Conservation (phyloP, 2,113 vertebrate species). For the Echinops telfairi region DNA sequence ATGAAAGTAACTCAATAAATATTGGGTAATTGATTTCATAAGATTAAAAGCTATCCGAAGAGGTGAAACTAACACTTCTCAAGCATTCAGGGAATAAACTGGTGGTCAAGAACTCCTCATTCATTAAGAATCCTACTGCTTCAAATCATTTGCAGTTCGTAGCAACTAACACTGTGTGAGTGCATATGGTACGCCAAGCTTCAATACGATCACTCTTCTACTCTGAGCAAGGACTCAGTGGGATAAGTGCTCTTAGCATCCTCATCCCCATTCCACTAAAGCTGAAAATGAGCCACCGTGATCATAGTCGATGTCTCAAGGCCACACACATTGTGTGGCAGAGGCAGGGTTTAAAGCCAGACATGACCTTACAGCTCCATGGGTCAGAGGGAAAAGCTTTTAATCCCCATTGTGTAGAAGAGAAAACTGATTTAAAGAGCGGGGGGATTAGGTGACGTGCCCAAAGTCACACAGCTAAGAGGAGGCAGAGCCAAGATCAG, state of each 20-base stretch:
- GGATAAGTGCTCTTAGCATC: too few species aligned
- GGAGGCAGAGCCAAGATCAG: not conserved
- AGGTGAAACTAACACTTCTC: not conserved
- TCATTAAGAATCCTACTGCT: not conserved
- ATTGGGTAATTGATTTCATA: conserved; percentile 12
- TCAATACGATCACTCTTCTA: not conserved
- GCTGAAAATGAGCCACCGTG: not conserved
- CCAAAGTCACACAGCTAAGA: not conserved
- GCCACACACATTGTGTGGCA: not conserved
- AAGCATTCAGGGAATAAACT: conserved; percentile 9
- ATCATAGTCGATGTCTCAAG: not conserved
- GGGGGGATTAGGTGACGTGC: not conserved
- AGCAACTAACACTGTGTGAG: not conserved
- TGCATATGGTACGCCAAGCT: not conserved
- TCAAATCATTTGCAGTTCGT: not conserved
- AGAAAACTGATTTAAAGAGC: not conserved
- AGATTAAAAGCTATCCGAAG: not conserved
- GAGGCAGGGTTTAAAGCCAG: not conserved
- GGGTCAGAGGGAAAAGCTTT: not conserved
- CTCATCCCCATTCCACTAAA: not conserved
- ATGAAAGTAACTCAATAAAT: not conserved
- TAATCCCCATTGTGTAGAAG: not conserved
- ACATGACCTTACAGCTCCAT: not conserved
- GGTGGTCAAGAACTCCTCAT: not conserved
- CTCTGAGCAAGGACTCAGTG: too few species aligned